Evolutionary conservation across 2,888 invertebrate genomes (phyloP).

Genomic region (Myopa testacea): DNA sequence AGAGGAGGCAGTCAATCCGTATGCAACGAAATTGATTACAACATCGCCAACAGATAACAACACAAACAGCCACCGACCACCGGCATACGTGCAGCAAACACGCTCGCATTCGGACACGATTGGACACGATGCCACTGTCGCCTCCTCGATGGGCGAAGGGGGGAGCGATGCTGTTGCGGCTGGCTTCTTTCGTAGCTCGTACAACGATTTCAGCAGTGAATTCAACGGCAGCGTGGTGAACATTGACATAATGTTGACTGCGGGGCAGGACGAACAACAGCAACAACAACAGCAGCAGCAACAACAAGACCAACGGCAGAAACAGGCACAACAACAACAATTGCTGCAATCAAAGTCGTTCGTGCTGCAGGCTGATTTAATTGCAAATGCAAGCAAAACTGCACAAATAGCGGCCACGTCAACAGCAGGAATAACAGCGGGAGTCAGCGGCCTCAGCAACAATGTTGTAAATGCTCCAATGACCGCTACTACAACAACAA

Average conservation of each 20-base stretch:
- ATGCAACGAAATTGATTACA: constrained; percentile 46
- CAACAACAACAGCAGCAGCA: constrained; percentile 20
- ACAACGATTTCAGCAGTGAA: constrained; percentile 64
- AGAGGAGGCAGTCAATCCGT: constrained; percentile 11
- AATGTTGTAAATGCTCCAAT: constrained; percentile 15
- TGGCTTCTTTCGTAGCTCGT: constrained; percentile 63
- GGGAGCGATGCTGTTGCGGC: constrained; percentile 19
- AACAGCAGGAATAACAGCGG: constrained; percentile 36
- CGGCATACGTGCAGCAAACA: background rate
- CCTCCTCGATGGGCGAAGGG: background rate
- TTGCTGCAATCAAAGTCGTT: constrained; percentile 37
- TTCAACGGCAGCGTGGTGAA: constrained; percentile 64
- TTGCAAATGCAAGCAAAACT: constrained; percentile 58
- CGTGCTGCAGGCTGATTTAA: constrained; percentile 57
- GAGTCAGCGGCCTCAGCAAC: constrained; percentile 23
- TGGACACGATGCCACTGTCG: background rate
- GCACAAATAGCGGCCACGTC: constrained; percentile 43
- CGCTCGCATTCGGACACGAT: background rate
- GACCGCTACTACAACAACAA: constrained; percentile 42
- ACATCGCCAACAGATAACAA: constrained; percentile 28
- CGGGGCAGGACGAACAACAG: constrained; percentile 57
- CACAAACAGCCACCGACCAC: constrained; percentile 19
- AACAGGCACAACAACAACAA: constrained; percentile 41
- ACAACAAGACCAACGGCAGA: constrained; percentile 40
- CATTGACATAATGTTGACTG: constrained; percentile 65